Base-by-base conservation (phyloP, 2,888 invertebrate species). In the Calliphora vomitoria region DNA sequence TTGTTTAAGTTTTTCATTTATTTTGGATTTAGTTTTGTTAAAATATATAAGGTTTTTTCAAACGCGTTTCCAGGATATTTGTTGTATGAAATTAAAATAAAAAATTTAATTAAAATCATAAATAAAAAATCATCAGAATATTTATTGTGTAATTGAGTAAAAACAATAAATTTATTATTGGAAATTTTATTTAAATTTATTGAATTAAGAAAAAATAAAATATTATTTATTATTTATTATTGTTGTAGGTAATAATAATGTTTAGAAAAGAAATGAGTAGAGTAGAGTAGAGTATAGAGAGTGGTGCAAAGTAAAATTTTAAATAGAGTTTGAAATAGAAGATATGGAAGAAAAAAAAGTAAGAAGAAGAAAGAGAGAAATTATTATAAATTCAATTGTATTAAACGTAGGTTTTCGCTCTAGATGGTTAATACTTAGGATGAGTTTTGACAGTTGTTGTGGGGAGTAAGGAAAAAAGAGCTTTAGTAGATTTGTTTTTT, bases 331-430 rank as follows among this genome's bases (percentile, higher is more conserved):
- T 53, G 31, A 58, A 83, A 44, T 68, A 79, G 69, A 84, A 87
- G 75, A 80, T 78, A 81, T 44, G 58, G 72, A 84, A 81, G 78
- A 87, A 66, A 78, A 47, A 79, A 87, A 81, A 25, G 2, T 8
- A 66, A 72, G 62, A 83, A 78, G 58, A 66, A 72, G 75, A 41
- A 55, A 72, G 18, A 82, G 64, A 71, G 11, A 76, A 84, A 81
- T 84, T 60, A 72, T 83, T 80, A 66, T 60, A 58, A 76, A 50
- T 41, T 71, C n/a, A 44, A 47, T 80, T 79, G 4, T 20, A 72
- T 41, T 35, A 64, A 62, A 35, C 8, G 15, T 35, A 18, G 35
- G 11, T 41, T 62, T 60, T 50, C 60, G 38, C 55, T 38, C 6
- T 62, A 10, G 11, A 18, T 10, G 15, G 1, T 25, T 75, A 6